Base-by-base conservation (phyloP, 2,888 invertebrate species). In the Tetramorium bicarinatum region DNA sequence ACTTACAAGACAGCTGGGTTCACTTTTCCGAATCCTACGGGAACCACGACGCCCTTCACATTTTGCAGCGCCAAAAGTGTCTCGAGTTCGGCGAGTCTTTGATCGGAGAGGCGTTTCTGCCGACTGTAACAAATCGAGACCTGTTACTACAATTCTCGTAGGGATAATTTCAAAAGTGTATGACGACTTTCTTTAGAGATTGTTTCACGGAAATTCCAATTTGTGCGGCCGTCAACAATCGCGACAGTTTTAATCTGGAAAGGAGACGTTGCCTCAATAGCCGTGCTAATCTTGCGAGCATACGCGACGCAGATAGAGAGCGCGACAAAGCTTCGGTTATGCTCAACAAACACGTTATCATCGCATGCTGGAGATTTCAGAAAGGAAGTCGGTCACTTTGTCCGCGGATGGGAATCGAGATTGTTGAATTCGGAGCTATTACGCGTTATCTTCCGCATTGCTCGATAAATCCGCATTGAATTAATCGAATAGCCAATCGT, bases 81-180 rank as follows among this genome's bases (percentile, higher is more conserved):
- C 90, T 96, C 96, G 89, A 96, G 92, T 92, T 96, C 96, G 38
- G 96, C 96, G 79, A 96, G 91, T 81, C 96, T 94, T 91, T 96
- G 96, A 91, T 96, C 96, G 38, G 96, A 96, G 38, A 96, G 95
- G 67, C 96, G 94, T 90, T 96, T 96, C 71, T 95, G 95, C 87
- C 96, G 95, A 91, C 89, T 95, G 94, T 83, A 90, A 91, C 61
- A 59, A 21, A 38, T 25, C 13, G 21, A 13, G 38, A 18, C 9
- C 29, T 18, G 18, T 56, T 44, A 56, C 6, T 6, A 66, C 7
- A 41, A 59, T 71, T 34, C 21, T 49, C 18, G 15, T 44, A 13
- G n/a, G 7, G 15, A 49, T 21, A 2, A 15, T 21, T 25, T 0
- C 21, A 29, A 0, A n/a, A 18, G 25, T 29, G 3, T 0, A 29